Conservation (phyloP, 2,797 vertebrate genomes). For the Mico argentatus region DNA sequence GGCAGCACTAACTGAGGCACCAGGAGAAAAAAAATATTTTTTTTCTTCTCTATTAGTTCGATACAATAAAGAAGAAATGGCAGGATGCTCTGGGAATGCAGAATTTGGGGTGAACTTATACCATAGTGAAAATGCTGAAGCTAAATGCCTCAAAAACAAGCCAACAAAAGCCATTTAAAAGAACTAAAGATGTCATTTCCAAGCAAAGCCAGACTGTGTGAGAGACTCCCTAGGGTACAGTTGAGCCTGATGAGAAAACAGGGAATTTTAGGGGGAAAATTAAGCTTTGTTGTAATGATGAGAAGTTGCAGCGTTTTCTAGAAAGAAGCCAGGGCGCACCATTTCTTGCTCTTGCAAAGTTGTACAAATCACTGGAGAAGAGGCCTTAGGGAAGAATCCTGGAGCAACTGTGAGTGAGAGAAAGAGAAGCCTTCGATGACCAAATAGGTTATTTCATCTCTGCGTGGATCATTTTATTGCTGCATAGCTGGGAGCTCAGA, state of each 20-base stretch:
- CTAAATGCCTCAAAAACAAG: background rate
- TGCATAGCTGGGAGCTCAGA: constrained; percentile 7
- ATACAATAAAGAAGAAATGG: background rate
- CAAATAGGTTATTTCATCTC: constrained; percentile 18
- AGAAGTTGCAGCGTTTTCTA: background rate
- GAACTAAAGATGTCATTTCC: background rate
- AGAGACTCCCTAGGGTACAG: background rate
- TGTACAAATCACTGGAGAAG: background rate
- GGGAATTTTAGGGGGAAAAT: background rate
- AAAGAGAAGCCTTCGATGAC: background rate
- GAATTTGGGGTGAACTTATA: background rate
- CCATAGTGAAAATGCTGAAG: background rate
- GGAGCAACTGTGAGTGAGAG: accelerated
- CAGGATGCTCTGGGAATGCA: background rate
- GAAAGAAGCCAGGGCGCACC: background rate
- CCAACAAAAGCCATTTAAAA: background rate
- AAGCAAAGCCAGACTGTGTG: background rate
- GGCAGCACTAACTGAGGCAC: background rate
- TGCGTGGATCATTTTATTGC: constrained; percentile 35
- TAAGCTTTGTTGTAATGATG: background rate
- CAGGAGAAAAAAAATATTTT: background rate
- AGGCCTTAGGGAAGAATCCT: background rate
- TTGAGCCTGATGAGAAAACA: background rate
- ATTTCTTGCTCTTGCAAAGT: constrained; percentile 11
- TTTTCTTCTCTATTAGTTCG: background rate